Base-by-base conservation (phyloP, 2,113 vertebrate genomes). In the Perca fluviatilis region DNA sequence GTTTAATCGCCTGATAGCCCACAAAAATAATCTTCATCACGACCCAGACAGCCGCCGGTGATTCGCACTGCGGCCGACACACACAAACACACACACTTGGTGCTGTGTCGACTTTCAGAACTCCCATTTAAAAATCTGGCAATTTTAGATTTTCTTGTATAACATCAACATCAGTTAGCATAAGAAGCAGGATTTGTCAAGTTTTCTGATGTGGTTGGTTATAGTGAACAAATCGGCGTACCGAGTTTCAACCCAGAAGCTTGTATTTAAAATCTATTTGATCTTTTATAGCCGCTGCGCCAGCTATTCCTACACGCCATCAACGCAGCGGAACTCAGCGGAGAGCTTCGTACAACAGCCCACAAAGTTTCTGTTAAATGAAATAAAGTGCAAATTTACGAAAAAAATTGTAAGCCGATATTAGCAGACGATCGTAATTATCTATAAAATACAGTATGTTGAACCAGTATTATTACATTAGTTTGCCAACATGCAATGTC, bases 61-160 rank as follows among this genome's bases (percentile, higher is more conserved):
- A 4, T 63, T 30, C n/a, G 73, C 78, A 82, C 68, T 77, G 84
- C 79, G 56, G 47, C 16, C 49, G 2, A 43, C 33, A 46, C 12
- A 33, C 33, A 33, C 30, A 30, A 3, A 30, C 33, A 3, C 50
- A 12, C 73, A 6, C 36, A 2, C 27, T 27, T 33, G 3, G 21
- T 3, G 6, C 6, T 23, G 2, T n/a, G 27, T 15, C n/a, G 5
- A 12, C 14, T 2, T 19, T 9, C 57, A 69, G 56, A 69, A 51
- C 33, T 50, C 30, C 27, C n/a, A 11, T 47, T 53, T 21, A 0
- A 18, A 51, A 25, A 53, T 5, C 9, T 4, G 0, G 0, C 27
- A 6, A 15, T 10, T 62, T 79, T 3, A 27, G 1, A 12, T 51
- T 30, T 66, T 4, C 11, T 23, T 33, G 18, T 7, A 23, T 50